Base-by-base conservation (phyloP, 2,888 invertebrate species). In the Falcaria lacertinaria region DNA sequence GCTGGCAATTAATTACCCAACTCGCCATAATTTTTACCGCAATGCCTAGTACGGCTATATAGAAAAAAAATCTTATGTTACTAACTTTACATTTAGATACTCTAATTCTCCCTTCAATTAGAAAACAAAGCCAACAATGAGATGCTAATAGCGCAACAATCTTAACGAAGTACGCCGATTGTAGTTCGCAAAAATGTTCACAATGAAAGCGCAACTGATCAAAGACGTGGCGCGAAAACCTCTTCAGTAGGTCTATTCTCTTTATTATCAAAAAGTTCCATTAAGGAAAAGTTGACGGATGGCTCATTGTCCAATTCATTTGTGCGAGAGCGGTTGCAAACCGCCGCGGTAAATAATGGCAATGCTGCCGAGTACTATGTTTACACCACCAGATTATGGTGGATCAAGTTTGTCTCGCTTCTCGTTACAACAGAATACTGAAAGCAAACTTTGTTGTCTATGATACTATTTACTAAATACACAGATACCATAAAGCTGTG, bases 221-320 rank as follows among this genome's bases (percentile, higher is more conserved):
- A 79, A 74, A 79, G 75, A 78, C 75, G 74, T 73, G 69, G 62
- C 61, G 57, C 53, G 47, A 55, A 19, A 63, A 75, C 73, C 63
- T 70, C 74, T 72, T 48, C 64, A 74, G 64, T 69, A 64, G 49
- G 66, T 56, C 68, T 70, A 71, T 75, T 60, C 52, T 66, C 64
- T 70, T 77, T 79, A 77, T 73, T 78, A 74, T 76, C 74, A 74
- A 74, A 79, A 81, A 80, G 69, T 79, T 80, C 78, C 69, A 72
- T 74, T 71, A 69, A 57, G 65, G 69, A 62, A 72, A 74, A 77
- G 75, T 80, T 78, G 81, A 76, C 72, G 72, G 67, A 72, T 75
- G 69, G 64, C 78, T 75, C 78, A 80, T 77, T 75, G 74, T 78
- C 64, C 74, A 78, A 81, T 79, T 80, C 73, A 79, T 82, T 81